phyloP scores from a whole-genome alignment of 64 coral and sea anemone species.

The Platygyra sinensis region DNA sequence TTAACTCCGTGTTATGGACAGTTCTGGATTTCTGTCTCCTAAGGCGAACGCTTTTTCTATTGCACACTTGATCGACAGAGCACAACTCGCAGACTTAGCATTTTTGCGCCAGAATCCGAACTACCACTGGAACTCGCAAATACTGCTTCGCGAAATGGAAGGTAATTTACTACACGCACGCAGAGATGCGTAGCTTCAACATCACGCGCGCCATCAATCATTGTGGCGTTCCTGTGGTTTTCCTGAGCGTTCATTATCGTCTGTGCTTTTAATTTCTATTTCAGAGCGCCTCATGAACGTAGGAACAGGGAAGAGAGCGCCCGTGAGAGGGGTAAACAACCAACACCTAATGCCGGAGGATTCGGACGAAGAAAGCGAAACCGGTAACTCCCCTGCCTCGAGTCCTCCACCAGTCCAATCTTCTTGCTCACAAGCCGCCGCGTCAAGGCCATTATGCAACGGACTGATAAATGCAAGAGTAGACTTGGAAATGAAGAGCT shows the following conservation, averaged over 20 bases:
- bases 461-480: constrained; percentile 82
- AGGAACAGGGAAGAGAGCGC: constrained; percentile 88
- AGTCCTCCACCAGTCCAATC: constrained; percentile 67
- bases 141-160: constrained; percentile 93
- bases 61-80: constrained; percentile 95
- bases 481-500: constrained; percentile 96
- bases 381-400: constrained; percentile 10
- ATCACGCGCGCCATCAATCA: constrained; percentile 24
- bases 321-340: constrained; percentile 17
- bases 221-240: constrained; percentile 19
- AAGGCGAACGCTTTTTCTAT: constrained; percentile 99
- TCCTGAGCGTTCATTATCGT: constrained; percentile 6
- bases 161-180: constrained; percentile 30
- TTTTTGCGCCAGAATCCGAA: constrained; percentile 75
- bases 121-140: constrained; percentile 92
- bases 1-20: constrained; percentile 78
- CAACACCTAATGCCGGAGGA: constrained; percentile 7
- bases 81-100: constrained; percentile 87
- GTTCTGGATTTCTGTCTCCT: constrained; percentile 95
- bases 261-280: constrained; percentile 46
- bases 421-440: constrained; percentile 45
- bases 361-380: constrained; percentile 42
- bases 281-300: constrained; percentile 95
- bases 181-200: neutral
- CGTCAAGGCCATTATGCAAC: constrained; percentile 35